phyloP scores from a whole-genome alignment of 2,888 invertebrate species.

The Aleiodes testaceus region DNA sequence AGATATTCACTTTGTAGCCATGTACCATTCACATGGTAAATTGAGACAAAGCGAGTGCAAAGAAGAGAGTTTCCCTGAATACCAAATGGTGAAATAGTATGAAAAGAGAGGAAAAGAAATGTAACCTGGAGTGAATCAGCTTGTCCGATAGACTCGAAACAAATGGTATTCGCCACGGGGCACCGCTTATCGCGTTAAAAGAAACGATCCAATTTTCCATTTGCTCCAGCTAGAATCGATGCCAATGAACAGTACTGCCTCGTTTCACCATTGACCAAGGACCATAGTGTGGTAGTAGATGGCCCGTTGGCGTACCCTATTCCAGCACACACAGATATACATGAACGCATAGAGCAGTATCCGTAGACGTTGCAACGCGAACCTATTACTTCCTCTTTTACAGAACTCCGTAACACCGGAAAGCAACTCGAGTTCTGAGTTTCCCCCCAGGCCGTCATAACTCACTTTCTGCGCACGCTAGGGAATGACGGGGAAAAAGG shows the following conservation, averaged over 20 bases:
- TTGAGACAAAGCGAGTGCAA: constrained; percentile 29
- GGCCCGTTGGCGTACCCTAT: not conserved
- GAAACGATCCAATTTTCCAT: constrained; percentile 43
- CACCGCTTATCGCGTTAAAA: constrained; percentile 43
- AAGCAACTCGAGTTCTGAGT: constrained; percentile 39
- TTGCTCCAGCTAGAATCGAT: constrained; percentile 36
- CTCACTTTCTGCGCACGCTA: constrained; percentile 35
- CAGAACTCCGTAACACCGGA: constrained; percentile 41
- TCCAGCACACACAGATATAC: constrained; percentile 6
- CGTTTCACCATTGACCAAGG: constrained; percentile 29
- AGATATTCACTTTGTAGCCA: constrained; percentile 42
- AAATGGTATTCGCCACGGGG: constrained; percentile 44
- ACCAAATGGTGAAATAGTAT: constrained; percentile 28
- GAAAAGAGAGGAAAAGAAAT: constrained; percentile 24
- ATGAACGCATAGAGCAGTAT: not conserved
- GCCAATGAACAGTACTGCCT: constrained; percentile 35
- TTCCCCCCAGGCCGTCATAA: constrained; percentile 41
- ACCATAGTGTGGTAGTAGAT: constrained; percentile 12
- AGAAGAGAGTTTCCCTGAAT: not conserved
- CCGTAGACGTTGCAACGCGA: constrained; percentile 16
- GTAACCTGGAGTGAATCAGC: constrained; percentile 36
- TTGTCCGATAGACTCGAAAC: constrained; percentile 44
- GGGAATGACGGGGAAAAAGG: constrained; percentile 15
- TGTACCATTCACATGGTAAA: constrained; percentile 36
- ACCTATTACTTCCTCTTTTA: constrained; percentile 45